Evolutionary conservation across 2,888 invertebrate species (phyloP).

Genomic region (Formica aserva): DNA sequence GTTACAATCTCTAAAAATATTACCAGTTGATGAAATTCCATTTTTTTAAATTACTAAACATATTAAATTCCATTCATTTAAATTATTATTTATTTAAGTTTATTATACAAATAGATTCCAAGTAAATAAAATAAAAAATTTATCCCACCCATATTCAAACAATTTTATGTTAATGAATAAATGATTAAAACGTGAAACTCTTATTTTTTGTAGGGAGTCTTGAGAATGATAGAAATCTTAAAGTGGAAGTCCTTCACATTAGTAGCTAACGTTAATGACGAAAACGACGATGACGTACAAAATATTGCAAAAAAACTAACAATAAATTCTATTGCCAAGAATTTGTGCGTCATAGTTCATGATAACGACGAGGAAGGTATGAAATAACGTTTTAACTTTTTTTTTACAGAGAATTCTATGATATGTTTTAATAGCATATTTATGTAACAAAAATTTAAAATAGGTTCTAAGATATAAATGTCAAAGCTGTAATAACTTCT

Average conservation of each 20-base stretch:
- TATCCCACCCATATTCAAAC: neutral
- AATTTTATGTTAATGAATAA: neutral
- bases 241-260: slow-evolving; percentile 84
- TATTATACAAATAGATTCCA: neutral
- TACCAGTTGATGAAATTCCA: neutral
- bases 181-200: neutral
- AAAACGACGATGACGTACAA: slow-evolving; percentile 79
- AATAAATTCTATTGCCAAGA: slow-evolving; percentile 77
- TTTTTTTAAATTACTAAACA: neutral
- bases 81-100: neutral
- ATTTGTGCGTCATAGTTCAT: slow-evolving; percentile 80
- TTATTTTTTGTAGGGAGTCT: slow-evolving; percentile 75
- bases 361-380: slow-evolving; percentile 77
- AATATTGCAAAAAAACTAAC: slow-evolving; percentile 82
- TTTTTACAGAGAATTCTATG: neutral
- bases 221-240: slow-evolving; percentile 78
- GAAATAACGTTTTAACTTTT: neutral
- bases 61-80: neutral
- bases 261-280: slow-evolving; percentile 75
- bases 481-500: neutral
- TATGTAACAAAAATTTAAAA: neutral
- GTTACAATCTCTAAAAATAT: neutral
- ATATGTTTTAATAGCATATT: neutral
- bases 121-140: neutral
- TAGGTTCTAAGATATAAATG: neutral